Evolutionary conservation across 1,140 invertebrate genomes (phyloP).

Genomic region (Brachionus asplanchnoidis): DNA sequence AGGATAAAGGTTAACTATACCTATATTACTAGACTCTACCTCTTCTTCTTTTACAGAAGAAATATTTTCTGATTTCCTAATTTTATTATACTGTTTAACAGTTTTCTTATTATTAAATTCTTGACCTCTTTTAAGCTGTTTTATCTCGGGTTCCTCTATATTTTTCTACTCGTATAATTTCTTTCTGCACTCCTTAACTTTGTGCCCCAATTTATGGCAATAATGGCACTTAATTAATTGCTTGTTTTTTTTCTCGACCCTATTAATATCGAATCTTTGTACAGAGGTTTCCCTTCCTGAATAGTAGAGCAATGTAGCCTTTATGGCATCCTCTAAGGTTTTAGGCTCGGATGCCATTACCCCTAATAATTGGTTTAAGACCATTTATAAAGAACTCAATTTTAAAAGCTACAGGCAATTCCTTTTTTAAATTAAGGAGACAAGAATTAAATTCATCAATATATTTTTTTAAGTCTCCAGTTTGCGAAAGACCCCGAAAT

Average conservation of each 20-base stretch:
- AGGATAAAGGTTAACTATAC: neutral
- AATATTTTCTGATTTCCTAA: neutral
- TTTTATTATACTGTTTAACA: neutral
- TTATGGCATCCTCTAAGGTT: neutral
- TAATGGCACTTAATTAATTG: neutral
- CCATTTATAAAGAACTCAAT: neutral
- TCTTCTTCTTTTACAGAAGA: neutral
- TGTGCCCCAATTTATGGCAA: neutral
- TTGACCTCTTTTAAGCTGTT: neutral
- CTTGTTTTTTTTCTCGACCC: neutral
- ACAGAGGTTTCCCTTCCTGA: neutral
- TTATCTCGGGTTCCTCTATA: neutral
- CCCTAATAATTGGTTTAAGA: conserved; percentile 6
- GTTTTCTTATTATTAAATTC: conserved; percentile 4
- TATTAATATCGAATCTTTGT: neutral
- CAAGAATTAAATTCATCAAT: conserved; percentile 23
- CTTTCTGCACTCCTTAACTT: neutral
- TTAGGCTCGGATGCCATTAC: neutral
- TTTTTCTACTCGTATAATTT: neutral
- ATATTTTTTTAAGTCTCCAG: neutral
- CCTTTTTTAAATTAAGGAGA: conserved; percentile 8
- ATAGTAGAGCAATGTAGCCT: neutral
- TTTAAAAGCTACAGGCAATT: conserved; percentile 21
- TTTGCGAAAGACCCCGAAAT: neutral
- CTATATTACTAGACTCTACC: neutral